A percentile compares a stretch with the other conserved stretches of the same genome.
These are phyloP conservation scores for Ichneumoninae sp. DNA, from an alignment of 2,888 invertebrate genomes.

Conservation along the genomic window DNA sequence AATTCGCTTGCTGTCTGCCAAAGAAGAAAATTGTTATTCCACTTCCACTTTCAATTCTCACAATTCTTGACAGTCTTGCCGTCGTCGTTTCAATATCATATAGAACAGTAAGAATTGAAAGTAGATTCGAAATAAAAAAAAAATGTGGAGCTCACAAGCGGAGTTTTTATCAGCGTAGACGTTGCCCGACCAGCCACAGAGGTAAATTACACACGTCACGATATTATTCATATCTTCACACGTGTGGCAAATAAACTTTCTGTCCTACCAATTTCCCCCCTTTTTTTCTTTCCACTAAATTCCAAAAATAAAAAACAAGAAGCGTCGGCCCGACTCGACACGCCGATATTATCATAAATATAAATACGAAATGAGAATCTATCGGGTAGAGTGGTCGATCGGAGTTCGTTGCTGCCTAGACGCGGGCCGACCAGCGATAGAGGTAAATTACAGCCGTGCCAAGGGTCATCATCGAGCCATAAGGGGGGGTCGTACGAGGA, in stretches of 20 bases:
- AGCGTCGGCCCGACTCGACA: too few relatives aligned
- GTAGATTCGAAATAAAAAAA: too few relatives aligned
- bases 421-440: slow-evolving; percentile 30
- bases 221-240: not conserved
- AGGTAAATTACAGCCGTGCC: slow-evolving; percentile 65
- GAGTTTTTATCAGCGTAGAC: slow-evolving; percentile 23
- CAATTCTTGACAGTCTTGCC: too few relatives aligned
- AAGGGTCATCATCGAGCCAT: slow-evolving; percentile 60
- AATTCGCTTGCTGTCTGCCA: too few relatives aligned
- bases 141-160: too few relatives aligned
- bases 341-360: too few relatives aligned
- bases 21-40: too few relatives aligned
- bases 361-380: slow-evolving; percentile 42
- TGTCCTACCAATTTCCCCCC: not conserved
- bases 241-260: not conserved
- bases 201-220: slow-evolving; percentile 54
- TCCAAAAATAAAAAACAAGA: too few relatives aligned
- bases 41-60: too few relatives aligned
- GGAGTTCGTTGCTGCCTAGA: slow-evolving; percentile 62
- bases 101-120: too few relatives aligned
- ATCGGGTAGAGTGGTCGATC: slow-evolving; percentile 15
- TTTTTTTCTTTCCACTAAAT: too few relatives aligned
- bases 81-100: too few relatives aligned
- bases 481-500: slow-evolving; percentile 20
- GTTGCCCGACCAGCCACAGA: slow-evolving; percentile 35